phyloP scores from a whole-genome alignment of 2,113 vertebrate genomes.

The Hyperoodon ampullatus region DNA sequence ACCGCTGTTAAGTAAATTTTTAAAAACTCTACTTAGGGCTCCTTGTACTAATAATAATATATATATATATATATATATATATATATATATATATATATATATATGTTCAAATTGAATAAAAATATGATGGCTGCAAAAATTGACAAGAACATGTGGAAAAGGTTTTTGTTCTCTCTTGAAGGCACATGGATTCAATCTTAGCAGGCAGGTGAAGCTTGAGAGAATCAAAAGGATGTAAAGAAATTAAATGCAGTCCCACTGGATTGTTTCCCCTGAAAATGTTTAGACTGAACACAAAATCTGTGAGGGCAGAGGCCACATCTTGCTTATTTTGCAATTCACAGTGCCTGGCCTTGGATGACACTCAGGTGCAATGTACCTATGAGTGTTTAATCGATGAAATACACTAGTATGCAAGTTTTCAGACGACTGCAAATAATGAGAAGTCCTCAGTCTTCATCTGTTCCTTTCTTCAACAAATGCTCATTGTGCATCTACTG shows the following conservation, averaged over 20 bases:
- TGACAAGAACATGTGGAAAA: slow-evolving; percentile 69
- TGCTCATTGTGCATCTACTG: rapidly evolving
- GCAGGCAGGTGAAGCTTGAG: slow-evolving; percentile 39
- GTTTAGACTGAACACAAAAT: neutral
- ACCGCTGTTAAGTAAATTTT: slow-evolving; percentile 45
- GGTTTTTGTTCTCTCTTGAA: slow-evolving; percentile 55
- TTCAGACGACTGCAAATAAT: neutral
- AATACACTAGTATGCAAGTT: neutral
- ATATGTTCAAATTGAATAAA: slow-evolving; percentile 66
- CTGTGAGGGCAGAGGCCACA: neutral
- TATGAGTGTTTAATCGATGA: rapidly evolving
- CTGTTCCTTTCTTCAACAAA: neutral
- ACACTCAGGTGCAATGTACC: too few relatives aligned
- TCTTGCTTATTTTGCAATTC: neutral
- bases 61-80: too few relatives aligned
- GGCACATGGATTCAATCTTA: slow-evolving; percentile 70
- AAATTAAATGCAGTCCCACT: slow-evolving; percentile 11
- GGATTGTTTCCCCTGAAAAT: neutral
- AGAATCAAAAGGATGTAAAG: slow-evolving; percentile 48
- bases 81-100: too few relatives aligned
- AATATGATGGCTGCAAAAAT: slow-evolving; percentile 50
- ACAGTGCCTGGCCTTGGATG: rapidly evolving
- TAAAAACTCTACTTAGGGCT: slow-evolving; percentile 45
- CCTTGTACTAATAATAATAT: slow-evolving; percentile 73
- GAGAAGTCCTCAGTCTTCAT: neutral